Conservation (phyloP, 2,113 vertebrate genomes). For the Leucosticte australis region DNA sequence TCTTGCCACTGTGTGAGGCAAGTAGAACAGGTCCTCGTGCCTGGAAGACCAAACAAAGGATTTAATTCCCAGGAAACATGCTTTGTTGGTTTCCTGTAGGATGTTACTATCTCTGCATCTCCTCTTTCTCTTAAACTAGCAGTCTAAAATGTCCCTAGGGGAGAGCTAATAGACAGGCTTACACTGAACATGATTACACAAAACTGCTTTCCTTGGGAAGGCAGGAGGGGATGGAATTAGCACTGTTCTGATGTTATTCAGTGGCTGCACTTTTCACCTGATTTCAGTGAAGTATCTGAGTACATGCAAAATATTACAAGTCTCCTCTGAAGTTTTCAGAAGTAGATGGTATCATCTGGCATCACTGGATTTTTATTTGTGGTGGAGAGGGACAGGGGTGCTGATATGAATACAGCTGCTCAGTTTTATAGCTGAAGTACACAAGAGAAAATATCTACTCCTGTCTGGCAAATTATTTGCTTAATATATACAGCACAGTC, state of each 20-base stretch:
- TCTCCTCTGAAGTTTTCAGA: neutral
- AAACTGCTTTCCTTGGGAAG: neutral
- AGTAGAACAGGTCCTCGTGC: neutral
- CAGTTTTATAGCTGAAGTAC: neutral
- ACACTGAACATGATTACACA: neutral
- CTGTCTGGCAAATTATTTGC: neutral
- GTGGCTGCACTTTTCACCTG: neutral
- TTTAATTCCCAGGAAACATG: neutral
- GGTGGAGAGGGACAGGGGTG: accelerated
- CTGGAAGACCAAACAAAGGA: neutral
- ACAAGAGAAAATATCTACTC: neutral
- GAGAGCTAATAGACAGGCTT: neutral
- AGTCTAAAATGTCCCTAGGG: neutral
- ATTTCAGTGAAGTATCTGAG: neutral
- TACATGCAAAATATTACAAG: neutral
- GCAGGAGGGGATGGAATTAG: neutral
- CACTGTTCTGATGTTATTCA: neutral
- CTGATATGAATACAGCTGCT: neutral
- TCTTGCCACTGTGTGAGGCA: neutral
- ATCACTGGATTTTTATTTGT: neutral
- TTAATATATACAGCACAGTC: neutral
- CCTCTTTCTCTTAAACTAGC: neutral
- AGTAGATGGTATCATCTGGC: neutral
- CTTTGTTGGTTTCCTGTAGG: neutral
- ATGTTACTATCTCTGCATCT: neutral